phyloP scores from a whole-genome alignment of 2,113 vertebrate genomes.

The Numida meleagris region DNA sequence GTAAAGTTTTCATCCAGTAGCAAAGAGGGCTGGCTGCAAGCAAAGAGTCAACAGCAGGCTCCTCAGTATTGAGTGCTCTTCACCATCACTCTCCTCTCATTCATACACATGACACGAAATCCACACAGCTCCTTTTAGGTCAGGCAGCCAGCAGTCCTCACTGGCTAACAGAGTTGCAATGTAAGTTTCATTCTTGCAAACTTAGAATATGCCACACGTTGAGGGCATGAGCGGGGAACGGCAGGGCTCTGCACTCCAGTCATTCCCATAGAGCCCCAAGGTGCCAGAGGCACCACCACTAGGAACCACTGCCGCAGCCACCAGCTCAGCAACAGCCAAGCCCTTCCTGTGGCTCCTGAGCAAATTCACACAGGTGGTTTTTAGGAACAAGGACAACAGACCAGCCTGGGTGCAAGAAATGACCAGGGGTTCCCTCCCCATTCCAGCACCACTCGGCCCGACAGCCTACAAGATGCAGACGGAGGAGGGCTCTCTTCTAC shows the following conservation, averaged over 20 bases:
- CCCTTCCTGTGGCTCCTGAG: neutral
- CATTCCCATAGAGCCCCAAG: neutral
- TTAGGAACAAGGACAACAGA: neutral
- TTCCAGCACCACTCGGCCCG: neutral
- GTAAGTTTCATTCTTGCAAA: neutral
- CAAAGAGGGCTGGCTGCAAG: neutral
- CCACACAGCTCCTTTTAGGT: neutral
- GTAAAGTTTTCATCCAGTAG: neutral
- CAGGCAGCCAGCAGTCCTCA: neutral
- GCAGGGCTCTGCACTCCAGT: neutral
- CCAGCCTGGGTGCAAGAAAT: neutral
- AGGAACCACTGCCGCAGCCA: neutral
- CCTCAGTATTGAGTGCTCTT: neutral
- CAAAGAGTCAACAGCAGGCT: neutral
- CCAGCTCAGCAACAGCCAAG: neutral
- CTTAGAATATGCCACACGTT: neutral
- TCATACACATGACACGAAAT: neutral
- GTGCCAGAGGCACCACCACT: neutral
- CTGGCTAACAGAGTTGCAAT: neutral
- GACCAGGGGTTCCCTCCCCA: neutral
- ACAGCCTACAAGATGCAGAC: neutral
- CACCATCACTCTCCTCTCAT: neutral
- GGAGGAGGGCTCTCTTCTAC: neutral
- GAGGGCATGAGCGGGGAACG: neutral
- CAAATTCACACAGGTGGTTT: neutral